Evolutionary conservation across 2,888 invertebrate species (phyloP), one percentile per base, ranked within the genome.

Genomic region (Ceraclea dissimilis): DNA sequence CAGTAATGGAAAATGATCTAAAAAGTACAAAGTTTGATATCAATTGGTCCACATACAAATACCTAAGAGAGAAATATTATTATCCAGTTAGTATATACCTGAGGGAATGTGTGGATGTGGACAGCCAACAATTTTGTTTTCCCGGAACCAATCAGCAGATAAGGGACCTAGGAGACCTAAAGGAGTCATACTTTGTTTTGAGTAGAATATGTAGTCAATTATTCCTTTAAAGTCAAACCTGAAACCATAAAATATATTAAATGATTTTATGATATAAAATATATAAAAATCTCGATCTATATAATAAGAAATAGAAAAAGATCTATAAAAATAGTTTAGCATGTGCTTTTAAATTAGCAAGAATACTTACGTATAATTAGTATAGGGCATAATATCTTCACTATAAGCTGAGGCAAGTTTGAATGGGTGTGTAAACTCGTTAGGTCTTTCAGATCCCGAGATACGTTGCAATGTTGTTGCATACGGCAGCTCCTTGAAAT

Each of bases 171-270:
- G 79, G 54, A 98, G 81, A 56, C 98, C 98, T 59, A 97, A 79
- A 21, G 96, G 92, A 66, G 90, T 90, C 90, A 99, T 93, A 69
- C 91, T 90, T 71, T 92, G 90, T 71, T 93, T 92, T 63, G 96
- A 93, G 74, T 93, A 96, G 81, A 99, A 98, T 74, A 99, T 96
- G 82, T 99, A 99, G 79, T 99, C 99, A 70, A 99, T 99, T 71
- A 98, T 94, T 66, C 98, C 99, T 76, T 98, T 96, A 79, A 99
- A 99, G 75, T 99, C 97, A 76, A 93, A 95, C 69, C 93, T 94
- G 81, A 44, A 83, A 78, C n/a, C 26, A 43, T 17, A 43, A 43
- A 43, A 16, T 26, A 26, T 6, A 26, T 6, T 26, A 10, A 26
- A 26, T 26, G n/a, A n/a, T 34, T 33, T 11, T 33, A 11, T 11